Conservation (phyloP, 2,797 vertebrate genomes). For the Ceryle rudis region DNA sequence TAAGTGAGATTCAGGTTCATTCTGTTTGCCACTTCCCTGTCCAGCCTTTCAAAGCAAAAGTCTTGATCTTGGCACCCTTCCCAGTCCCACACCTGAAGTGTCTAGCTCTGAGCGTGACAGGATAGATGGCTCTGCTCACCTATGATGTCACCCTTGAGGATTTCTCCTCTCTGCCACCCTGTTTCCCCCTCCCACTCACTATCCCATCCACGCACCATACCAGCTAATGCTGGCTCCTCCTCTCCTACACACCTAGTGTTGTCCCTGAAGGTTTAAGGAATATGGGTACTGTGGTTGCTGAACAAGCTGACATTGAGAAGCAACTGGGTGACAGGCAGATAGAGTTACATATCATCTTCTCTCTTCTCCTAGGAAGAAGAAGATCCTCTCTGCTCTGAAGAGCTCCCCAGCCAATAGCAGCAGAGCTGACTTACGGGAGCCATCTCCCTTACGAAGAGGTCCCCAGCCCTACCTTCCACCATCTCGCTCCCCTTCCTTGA, state of each 20-base stretch:
- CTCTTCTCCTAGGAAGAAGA: constrained; percentile 76
- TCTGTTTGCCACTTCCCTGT: neutral
- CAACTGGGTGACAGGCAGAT: neutral
- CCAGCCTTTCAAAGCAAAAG: neutral
- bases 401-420: constrained; percentile 75
- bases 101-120: neutral
- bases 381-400: constrained; percentile 85
- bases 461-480: constrained; percentile 26
- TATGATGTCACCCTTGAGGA: neutral
- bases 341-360: neutral
- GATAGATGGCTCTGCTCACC: neutral
- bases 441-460: constrained; percentile 46
- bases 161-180: neutral
- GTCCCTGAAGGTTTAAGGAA: neutral
- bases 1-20: constrained; percentile 59
- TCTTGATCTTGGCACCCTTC: neutral
- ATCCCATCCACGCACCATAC: neutral
- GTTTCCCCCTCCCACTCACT: neutral
- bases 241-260: neutral
- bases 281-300: accelerated
- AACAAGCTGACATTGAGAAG: neutral
- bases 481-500: constrained; percentile 78
- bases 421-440: constrained; percentile 76
- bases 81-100: neutral
- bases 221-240: neutral